Percentiles rank a stretch among this genome's conserved stretches.
Evolutionary conservation across 2,113 vertebrate species (phyloP).

Genomic region (Indicator indicator): DNA sequence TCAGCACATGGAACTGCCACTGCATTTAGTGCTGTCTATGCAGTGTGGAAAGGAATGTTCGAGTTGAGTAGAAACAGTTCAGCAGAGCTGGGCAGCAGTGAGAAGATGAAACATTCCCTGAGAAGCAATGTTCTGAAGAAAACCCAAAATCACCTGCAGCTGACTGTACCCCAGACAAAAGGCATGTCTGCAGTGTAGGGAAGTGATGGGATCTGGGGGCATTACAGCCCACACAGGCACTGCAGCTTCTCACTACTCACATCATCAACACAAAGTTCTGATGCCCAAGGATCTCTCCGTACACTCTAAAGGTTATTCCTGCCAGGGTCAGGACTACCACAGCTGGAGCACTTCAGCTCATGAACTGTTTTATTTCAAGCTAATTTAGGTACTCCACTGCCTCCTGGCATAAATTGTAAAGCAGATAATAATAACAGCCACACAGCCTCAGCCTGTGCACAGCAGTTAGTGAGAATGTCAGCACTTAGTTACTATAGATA

Average conservation of each 20-base stretch:
- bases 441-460: background rate
- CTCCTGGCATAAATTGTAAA: slow-evolving; percentile 5
- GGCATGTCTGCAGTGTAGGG: background rate
- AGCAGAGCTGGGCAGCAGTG: background rate
- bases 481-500: slow-evolving; percentile 31
- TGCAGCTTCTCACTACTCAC: background rate
- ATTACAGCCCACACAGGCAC: background rate
- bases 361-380: slow-evolving; percentile 14
- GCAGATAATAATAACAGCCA: background rate
- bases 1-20: background rate
- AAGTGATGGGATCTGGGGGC: background rate
- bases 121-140: background rate
- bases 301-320: background rate
- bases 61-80: background rate
- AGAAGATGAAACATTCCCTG: background rate
- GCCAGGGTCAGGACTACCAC: background rate
- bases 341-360: slow-evolving; percentile 1
- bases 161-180: background rate
- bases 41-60: background rate
- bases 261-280: background rate
- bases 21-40: background rate
- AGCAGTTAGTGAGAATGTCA: background rate
- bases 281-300: background rate
- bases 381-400: background rate
- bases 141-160: background rate